Evolutionary conservation across 2,797 vertebrate species (phyloP), one percentile per base, ranked within the genome.

Genomic region (Helostoma temminkii): DNA sequence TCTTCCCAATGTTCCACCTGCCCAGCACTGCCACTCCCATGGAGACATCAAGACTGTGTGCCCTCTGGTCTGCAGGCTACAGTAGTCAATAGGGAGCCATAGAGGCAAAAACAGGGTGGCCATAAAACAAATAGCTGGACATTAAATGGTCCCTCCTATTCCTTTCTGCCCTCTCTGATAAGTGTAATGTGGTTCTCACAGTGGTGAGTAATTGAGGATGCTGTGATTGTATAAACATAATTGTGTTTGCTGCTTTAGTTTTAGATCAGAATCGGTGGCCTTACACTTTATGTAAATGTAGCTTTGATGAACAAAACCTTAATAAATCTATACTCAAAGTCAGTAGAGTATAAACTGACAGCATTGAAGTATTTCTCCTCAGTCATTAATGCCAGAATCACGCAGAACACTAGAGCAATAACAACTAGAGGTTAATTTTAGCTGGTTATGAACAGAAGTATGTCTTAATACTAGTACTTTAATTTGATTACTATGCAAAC

Each of bases 51-150:
- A 4, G 54, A 41, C 47, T 14, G 12, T 24, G 45, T 30, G 16
- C 28, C 69, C 64, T 64, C 9, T 21, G 19, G 74, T 69, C 74
- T 81, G 34, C 45, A 82, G 76, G 69, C 67, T 66, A 58, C 67
- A 54, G 50, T 24, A 43, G 61, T 26, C 58, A 25, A 59, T 69
- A 48, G 32, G 46, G 70, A 64, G 47, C 25, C 69, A 49, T 56
- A 42, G 67, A 73, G 70, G 81, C 25, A 61, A 77, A 89, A 84
- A 84, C 79, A 62, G 64, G 25, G 19, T 41, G 53, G 74, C 77
- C 30, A 47, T 85, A 74, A 85, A 91, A 71, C 12, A 58, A 52
- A 45, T 16, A 54, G 37, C 56, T 2, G 46, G 67, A 62, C 75
- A 69, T 62, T 54, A 64, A 80, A 81, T 63, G 28, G 15, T 54